phyloP scores from a whole-genome alignment of 1,140 invertebrate species.

The Rhyacophila brunnea region DNA sequence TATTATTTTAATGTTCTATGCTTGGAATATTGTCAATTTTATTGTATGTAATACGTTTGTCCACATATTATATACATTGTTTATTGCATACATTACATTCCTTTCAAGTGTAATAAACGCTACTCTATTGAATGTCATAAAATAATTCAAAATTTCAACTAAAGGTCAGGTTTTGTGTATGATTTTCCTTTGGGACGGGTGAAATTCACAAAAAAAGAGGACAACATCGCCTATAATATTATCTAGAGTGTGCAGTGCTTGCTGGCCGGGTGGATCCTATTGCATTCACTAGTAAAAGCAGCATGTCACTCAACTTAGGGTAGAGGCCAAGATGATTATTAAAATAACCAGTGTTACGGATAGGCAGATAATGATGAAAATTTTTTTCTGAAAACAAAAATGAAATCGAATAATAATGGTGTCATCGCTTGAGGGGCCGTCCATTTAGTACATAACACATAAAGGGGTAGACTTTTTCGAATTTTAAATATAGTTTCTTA shows the following conservation, averaged over 20 bases:
- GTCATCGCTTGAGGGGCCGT: no score
- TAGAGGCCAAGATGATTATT: slow-evolving; percentile 66
- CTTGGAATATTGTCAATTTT: no score
- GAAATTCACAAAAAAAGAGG: slow-evolving; percentile 19
- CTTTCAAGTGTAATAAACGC: no score
- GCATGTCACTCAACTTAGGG: slow-evolving; percentile 37
- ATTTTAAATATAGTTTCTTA: no score
- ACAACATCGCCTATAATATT: slow-evolving; percentile 16
- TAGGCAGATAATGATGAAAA: slow-evolving; percentile 80
- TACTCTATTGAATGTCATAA: neutral
- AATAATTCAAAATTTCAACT: neutral
- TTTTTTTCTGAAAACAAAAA: slow-evolving; percentile 83
- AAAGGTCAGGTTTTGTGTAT: neutral
- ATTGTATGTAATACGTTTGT: no score
- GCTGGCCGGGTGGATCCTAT: slow-evolving; percentile 16
- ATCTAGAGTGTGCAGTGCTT: slow-evolving; percentile 19
- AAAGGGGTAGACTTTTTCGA: no score
- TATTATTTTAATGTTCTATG: no score
- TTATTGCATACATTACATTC: no score
- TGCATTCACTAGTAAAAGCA: slow-evolving; percentile 24
- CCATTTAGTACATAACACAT: no score
- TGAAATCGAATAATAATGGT: slow-evolving; percentile 43
- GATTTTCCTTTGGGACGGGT: slow-evolving; percentile 14
- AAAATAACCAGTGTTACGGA: slow-evolving; percentile 72
- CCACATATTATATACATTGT: no score